phyloP scores from a whole-genome alignment of 2,113 vertebrate genomes.

The Apodemus speciosus region DNA sequence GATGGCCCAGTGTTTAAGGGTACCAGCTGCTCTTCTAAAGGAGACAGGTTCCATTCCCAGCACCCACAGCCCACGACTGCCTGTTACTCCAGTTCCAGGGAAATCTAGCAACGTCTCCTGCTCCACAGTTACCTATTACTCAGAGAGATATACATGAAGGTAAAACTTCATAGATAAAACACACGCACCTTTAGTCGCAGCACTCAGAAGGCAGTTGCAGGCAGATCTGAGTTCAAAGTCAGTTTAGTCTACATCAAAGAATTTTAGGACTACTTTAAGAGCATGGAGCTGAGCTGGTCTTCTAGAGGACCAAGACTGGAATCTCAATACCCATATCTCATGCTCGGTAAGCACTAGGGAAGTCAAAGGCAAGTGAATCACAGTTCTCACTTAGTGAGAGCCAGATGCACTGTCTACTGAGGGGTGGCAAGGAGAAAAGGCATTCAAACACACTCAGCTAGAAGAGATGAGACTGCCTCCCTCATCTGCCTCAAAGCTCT shows the following conservation, averaged over 20 bases:
- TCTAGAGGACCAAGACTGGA: not conserved
- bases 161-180: not conserved
- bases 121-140: not conserved
- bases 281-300: not conserved
- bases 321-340: not conserved
- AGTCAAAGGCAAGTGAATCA: slow-evolving; percentile 52
- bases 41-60: not conserved
- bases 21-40: not conserved
- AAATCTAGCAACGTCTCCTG: not conserved
- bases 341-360: not conserved
- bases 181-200: not conserved
- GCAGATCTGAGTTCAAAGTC: not conserved
- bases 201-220: not conserved
- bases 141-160: not conserved
- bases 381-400: slow-evolving; percentile 23
- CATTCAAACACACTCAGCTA: slow-evolving; percentile 26
- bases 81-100: not conserved
- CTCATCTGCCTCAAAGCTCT: not conserved
- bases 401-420: not conserved
- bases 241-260: not conserved
- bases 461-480: not conserved
- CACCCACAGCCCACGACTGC: not conserved
- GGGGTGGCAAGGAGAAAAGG: slow-evolving; percentile 20
- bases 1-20: not conserved
- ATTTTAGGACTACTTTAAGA: not conserved